Conservation (phyloP, 2,113 vertebrate species). For the Engystomops pustulosus region DNA sequence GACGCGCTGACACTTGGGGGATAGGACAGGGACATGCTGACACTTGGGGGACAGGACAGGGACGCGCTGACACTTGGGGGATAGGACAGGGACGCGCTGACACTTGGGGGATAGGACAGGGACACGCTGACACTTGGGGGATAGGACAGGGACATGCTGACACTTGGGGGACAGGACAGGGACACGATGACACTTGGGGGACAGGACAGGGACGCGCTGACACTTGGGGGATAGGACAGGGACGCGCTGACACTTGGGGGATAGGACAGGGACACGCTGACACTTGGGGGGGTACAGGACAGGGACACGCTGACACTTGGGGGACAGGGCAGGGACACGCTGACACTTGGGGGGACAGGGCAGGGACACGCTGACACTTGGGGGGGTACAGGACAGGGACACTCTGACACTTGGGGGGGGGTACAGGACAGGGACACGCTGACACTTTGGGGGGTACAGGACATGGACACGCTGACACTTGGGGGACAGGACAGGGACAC, state of each 20-base stretch:
- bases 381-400: neutral
- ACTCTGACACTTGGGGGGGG: too few species aligned
- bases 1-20: neutral
- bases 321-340: neutral
- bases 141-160: neutral
- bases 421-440: too few species aligned
- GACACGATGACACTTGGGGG: too few species aligned
- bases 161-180: neutral
- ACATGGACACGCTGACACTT: neutral
- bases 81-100: neutral
- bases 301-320: neutral
- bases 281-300: neutral
- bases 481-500: neutral
- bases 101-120: neutral
- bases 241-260: neutral
- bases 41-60: neutral
- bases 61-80: neutral
- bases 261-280: neutral
- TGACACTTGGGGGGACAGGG: neutral
- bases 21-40: neutral
- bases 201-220: neutral
- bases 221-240: neutral
- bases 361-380: neutral
- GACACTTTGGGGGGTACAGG: neutral
- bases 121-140: neutral